Base-by-base conservation (phyloP, 2,888 invertebrate genomes). In the Colletes collaris region DNA sequence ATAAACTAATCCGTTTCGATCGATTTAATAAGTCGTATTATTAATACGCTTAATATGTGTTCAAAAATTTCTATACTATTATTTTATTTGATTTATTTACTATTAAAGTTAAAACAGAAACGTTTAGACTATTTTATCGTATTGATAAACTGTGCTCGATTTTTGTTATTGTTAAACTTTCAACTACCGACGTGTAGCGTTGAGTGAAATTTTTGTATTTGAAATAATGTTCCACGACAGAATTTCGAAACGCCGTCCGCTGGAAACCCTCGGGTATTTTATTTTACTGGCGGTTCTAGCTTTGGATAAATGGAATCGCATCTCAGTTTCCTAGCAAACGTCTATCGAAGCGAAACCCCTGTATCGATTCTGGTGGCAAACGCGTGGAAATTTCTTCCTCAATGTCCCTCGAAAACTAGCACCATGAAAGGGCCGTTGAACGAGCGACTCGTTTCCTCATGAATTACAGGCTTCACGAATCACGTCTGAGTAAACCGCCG, bases 391-490 rank as follows among this genome's bases (percentile, higher is more conserved):
- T 52, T 63, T 40, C 16, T 50, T 46, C 44, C 8, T 52, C 44
- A 27, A 59, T 46, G n/a, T 27, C 5, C 53, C n/a, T 10, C 19
- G 63, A 50, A 58, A 68, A 75, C 69, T 75, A 58, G 56, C 74
- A n/a, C 44, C 62, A 63, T 50, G 19, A 13, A 50, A 16, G 44
- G 58, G 16, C 35, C 75, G 50, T 46, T 58, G 75, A 70, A 69
- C 63, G 70, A 13, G 10, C 70, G 58, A 75, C 64, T 69, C 75
- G 75, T 69, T 75, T 46, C 35, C n/a, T 37, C 63, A 44, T 58
- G 75, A 75, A 70, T 75, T 75, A 70, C 58, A 70, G 75, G 70
- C 75, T 75, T 75, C 69, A 44, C 46, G 70, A 75, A 75, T 75
- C 69, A 63, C 75, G 52, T 75, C 50, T 75, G 63, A 69, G 63